Conservation (phyloP, 2,888 invertebrate species). For the Amphipoea oculea region DNA sequence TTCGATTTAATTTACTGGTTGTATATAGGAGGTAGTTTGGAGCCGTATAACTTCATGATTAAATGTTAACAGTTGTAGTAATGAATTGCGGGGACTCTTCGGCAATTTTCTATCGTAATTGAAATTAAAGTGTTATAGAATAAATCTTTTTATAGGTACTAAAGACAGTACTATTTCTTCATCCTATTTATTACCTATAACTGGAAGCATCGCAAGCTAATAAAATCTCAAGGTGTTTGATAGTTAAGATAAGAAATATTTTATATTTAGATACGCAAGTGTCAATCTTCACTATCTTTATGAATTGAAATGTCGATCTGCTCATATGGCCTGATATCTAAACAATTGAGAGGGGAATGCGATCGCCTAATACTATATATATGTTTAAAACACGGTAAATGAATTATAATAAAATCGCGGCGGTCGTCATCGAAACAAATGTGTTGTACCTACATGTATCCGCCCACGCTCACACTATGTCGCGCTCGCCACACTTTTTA, state of each 20-base stretch:
- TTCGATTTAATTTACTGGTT: slow-evolving; percentile 73
- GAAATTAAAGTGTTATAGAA: slow-evolving; percentile 21
- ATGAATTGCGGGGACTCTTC: slow-evolving; percentile 14
- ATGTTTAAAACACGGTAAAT: slow-evolving; percentile 84
- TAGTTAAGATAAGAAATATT: slow-evolving; percentile 47
- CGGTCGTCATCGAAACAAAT: slow-evolving; percentile 86
- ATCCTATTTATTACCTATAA: slow-evolving; percentile 29
- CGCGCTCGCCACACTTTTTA: slow-evolving; percentile 68
- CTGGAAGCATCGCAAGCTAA: slow-evolving; percentile 23
- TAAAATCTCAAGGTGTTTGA: slow-evolving; percentile 35
- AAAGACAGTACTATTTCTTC: slow-evolving; percentile 35
- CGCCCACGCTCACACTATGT: slow-evolving; percentile 79
- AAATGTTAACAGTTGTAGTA: slow-evolving; percentile 30
- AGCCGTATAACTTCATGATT: slow-evolving; percentile 44
- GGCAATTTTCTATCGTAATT: slow-evolving; percentile 23
- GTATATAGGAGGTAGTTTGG: slow-evolving; percentile 32
- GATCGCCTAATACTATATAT: slow-evolving; percentile 67
- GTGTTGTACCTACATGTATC: slow-evolving; percentile 81
- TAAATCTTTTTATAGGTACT: slow-evolving; percentile 6
- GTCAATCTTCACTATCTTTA: slow-evolving; percentile 49
- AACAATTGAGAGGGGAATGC: slow-evolving; percentile 56
- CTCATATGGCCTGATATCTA: slow-evolving; percentile 55
- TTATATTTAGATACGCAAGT: slow-evolving; percentile 24
- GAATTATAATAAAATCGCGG: slow-evolving; percentile 88
- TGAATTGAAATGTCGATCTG: slow-evolving; percentile 52